Base-by-base conservation (phyloP, 2,888 invertebrate genomes). In the Megamerina dolium region DNA sequence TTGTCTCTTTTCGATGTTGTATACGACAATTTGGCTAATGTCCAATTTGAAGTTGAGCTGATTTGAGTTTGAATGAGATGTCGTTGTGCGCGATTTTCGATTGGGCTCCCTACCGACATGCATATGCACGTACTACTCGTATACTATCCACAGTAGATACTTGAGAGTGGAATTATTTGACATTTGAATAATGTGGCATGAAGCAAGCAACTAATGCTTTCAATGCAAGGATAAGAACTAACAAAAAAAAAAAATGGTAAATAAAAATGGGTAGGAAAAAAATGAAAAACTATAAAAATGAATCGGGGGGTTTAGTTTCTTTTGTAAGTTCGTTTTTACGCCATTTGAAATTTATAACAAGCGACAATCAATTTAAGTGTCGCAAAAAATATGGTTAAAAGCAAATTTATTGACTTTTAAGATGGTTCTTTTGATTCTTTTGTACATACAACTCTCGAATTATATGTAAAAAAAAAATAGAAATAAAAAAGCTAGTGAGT, bases 11-110 rank as follows among this genome's bases (percentile, higher is more conserved):
- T n/a, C n/a, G n/a, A n/a, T n/a, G n/a, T n/a, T 30, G 38, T 27
- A 33, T 31, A 36, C 40, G 32, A 38, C 49, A 49, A 46, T 41
- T 49, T 49, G 49, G 49, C 49, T 44, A 39, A 42, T 44, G 46
- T 41, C 49, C 49, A 46, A 44, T 41, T 43, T 33, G 19, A 29
- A 34, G 35, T 45, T 37, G 29, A 40, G 23, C 37, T 23, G 16
- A 33, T 17, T 9, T 6, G 27, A 37, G 16, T 37, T 37, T 37
- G 37, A 37, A 37, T 26, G 29, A 32, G 26, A 19, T 30, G 20
- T 32, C 19, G 30, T 13, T 9, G 27, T 21, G 10, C 19, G 12
- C n/a, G 13, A 16, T 36, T n/a, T 41, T 29, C 31, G 19, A 29
- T 26, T 2, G 21, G 1, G 12, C 13, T 3, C n/a, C 17, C n/a